These are phyloP conservation scores for Adineta ricciae DNA, from an alignment of 2,888 invertebrate genomes.

Conservation along the genomic window DNA sequence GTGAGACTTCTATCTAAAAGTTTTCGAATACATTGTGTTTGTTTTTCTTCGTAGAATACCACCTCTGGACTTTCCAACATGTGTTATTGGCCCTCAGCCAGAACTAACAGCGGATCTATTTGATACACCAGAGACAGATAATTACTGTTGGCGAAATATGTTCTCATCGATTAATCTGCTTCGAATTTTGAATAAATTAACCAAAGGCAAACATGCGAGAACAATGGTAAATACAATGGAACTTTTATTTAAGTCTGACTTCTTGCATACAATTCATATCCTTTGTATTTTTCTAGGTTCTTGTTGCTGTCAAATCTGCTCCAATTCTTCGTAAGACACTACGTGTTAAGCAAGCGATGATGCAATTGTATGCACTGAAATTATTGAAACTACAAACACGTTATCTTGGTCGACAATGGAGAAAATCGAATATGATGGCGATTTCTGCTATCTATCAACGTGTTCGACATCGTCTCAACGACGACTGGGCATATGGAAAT, in stretches of 20 bases:
- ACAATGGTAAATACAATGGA: conserved; percentile 49
- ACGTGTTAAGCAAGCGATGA: conserved; percentile 72
- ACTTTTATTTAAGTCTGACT: too few relatives aligned
- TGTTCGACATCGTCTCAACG: conserved; percentile 79
- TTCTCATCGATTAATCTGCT: conserved; percentile 93
- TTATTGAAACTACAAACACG: conserved; percentile 98
- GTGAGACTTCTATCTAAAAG: conserved; percentile 37
- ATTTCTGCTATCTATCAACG: conserved; percentile 97
- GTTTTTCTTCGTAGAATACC: conserved; percentile 60
- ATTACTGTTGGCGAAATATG: conserved; percentile 91
- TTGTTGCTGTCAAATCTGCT: conserved; percentile 97
- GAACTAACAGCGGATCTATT: conserved; percentile 82
- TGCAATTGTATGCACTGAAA: conserved; percentile 93
- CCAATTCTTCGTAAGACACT: conserved; percentile 90
- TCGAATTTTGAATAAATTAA: conserved; percentile 88
- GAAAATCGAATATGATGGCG: conserved; percentile 97
- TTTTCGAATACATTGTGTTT: too few relatives aligned
- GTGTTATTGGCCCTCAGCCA: conserved; percentile 85
- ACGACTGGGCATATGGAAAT: conserved; percentile 99
- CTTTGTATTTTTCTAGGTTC: conserved; percentile 57
- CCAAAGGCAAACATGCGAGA: conserved; percentile 98
- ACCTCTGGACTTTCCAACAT: conserved; percentile 83
- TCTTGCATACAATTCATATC: too few relatives aligned
- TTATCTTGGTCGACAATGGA: conserved; percentile 94
- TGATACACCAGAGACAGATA: conserved; percentile 54